A percentile compares a stretch with the other conserved stretches of the same genome.
Evolutionary conservation across 2,797 vertebrate genomes (phyloP).

Genomic region (Hydrophis major): DNA sequence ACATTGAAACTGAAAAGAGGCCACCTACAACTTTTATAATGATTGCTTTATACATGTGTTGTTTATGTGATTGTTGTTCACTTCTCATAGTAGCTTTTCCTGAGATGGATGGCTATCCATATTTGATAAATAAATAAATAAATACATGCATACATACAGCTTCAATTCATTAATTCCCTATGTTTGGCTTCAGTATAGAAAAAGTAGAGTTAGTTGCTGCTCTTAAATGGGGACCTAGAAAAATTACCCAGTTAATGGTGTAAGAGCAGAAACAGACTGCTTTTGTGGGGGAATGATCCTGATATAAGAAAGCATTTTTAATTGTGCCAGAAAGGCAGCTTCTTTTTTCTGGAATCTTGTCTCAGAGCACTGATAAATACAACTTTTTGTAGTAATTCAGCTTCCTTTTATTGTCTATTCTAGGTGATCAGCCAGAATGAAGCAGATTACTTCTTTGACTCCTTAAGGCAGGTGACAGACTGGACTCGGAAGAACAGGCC

Average conservation of each 20-base stretch:
- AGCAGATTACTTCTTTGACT: conserved; percentile 94
- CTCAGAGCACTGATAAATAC: not conserved
- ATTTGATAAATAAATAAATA: not conserved
- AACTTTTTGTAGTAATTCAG: conserved; percentile 3
- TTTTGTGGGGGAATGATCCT: not conserved
- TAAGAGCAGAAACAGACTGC: not conserved
- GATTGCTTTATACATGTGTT: not conserved
- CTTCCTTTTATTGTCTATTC: conserved; percentile 12
- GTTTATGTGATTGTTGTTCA: not conserved
- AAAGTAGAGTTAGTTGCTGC: not conserved
- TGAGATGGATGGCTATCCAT: not conserved
- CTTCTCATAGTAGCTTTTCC: not conserved
- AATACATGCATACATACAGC: not conserved
- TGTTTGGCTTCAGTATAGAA: not conserved
- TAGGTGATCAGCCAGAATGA: conserved; percentile 92
- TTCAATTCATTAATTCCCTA: not conserved
- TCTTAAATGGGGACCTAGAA: not conserved
- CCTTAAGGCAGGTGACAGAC: conserved; percentile 86
- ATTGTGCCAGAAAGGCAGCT: not conserved
- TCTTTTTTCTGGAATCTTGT: not conserved
- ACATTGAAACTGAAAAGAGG: not conserved
- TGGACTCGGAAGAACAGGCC: conserved; percentile 84
- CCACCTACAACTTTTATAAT: not conserved
- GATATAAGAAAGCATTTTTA: not conserved
- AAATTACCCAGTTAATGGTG: not conserved